Percentiles rank a stretch among this genome's conserved stretches.
Evolutionary conservation across 2,113 vertebrate genomes (phyloP).

Genomic region (Scomber colias): DNA sequence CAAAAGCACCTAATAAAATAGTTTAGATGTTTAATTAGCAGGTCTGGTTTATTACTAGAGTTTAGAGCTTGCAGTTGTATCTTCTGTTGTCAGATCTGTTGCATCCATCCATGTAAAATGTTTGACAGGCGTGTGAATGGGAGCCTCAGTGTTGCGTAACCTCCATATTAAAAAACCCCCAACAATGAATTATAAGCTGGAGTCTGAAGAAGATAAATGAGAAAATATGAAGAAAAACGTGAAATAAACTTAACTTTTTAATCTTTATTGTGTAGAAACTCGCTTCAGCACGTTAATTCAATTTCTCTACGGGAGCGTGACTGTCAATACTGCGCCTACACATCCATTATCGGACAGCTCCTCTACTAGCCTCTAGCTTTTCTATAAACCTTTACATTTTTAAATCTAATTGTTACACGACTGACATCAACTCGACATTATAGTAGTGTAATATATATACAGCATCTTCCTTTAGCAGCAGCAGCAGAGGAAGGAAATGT

Average conservation of each 20-base stretch:
- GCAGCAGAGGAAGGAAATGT: no score
- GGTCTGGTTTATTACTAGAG: background rate
- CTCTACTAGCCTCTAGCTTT: no score
- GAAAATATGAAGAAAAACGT: fast-evolving
- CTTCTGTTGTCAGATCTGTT: background rate
- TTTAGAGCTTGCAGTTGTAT: fast-evolving
- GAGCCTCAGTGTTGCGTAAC: slow-evolving; percentile 57
- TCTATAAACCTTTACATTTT: no score
- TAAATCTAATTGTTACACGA: no score
- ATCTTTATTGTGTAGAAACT: background rate
- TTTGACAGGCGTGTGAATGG: background rate
- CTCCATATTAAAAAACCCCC: background rate
- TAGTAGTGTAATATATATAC: no score
- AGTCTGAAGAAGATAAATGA: no score
- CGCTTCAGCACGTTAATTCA: background rate
- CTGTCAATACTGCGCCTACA: background rate
- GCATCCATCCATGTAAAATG: background rate
- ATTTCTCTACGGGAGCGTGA: background rate
- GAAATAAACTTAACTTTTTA: background rate
- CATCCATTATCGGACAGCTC: slow-evolving; percentile 39
- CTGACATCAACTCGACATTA: no score
- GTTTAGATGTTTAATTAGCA: background rate
- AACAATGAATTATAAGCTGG: background rate
- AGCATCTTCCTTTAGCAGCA: no score
- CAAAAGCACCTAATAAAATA: background rate